Conservation (phyloP, 1,140 invertebrate species). For the Brachionus angularis region DNA sequence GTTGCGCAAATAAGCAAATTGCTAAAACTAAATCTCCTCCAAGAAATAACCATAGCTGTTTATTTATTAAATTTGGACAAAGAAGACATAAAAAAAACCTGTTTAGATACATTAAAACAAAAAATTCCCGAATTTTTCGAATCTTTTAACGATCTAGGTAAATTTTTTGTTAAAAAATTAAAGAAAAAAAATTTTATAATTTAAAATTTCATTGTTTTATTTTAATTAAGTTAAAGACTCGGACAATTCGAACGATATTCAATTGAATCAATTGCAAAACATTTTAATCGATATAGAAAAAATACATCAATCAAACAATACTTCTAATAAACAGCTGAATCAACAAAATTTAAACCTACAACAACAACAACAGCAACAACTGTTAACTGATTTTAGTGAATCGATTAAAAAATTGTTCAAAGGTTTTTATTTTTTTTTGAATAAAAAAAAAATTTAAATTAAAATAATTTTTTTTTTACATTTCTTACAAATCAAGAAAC, state of each 20-base stretch:
- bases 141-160: constrained; percentile 72
- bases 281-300: constrained; percentile 38
- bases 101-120: constrained; percentile 72
- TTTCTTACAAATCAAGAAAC: constrained; percentile 1
- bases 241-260: constrained; percentile 21
- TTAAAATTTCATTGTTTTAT: background rate
- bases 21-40: constrained; percentile 74
- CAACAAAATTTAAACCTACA: too few species aligned
- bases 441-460: background rate
- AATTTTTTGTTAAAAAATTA: constrained; percentile 1
- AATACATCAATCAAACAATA: background rate
- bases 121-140: constrained; percentile 77
- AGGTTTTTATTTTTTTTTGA: background rate
- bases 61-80: constrained; percentile 74
- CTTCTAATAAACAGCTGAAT: background rate
- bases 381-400: constrained; percentile 2
- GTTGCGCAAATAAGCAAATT: constrained; percentile 70
- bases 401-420: constrained; percentile 30
- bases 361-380: background rate
- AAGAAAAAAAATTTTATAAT: background rate
- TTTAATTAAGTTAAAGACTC: constrained; percentile 8
- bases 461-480: background rate
- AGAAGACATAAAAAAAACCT: constrained; percentile 67
- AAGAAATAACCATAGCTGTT: constrained; percentile 82
- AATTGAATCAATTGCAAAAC: constrained; percentile 16